Conservation (phyloP, 2,113 vertebrate species). For the Neolamprologus cancellatus region DNA sequence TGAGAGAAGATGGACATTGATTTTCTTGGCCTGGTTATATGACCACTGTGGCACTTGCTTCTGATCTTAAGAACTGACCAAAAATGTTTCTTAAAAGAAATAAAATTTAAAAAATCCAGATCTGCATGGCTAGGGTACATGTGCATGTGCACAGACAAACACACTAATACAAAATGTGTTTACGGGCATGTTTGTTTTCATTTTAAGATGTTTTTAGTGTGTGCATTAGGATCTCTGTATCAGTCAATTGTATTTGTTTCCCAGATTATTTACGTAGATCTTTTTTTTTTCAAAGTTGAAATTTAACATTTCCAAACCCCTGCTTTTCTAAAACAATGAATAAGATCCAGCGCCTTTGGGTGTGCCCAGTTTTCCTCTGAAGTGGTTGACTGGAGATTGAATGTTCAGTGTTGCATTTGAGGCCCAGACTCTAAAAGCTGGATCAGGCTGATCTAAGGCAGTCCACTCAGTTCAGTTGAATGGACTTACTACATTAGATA, state of each 20-base stretch:
- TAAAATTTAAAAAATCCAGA: not conserved
- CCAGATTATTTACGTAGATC: not conserved
- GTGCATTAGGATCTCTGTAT: conserved; percentile 3
- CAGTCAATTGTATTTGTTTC: not conserved
- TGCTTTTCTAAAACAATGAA: not conserved
- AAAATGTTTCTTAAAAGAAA: not conserved
- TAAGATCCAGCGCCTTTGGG: not conserved
- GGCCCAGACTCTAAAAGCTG: not conserved
- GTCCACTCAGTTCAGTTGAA: not conserved
- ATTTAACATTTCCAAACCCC: not conserved
- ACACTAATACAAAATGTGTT: not conserved
- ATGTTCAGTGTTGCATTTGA: not conserved
- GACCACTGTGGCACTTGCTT: conserved; percentile 8
- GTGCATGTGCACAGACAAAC: not conserved
- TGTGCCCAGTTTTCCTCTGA: not conserved
- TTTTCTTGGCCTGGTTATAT: conserved; percentile 30
- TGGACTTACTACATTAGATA: not conserved
- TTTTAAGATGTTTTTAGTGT: not conserved
- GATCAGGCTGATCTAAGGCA: not conserved
- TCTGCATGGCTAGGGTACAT: not conserved
- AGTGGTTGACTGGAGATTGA: not conserved
- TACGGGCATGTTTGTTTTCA: conserved; percentile 23
- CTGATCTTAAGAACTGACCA: conserved; percentile 20
- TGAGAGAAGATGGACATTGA: conserved; percentile 41
- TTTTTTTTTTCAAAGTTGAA: not conserved